Conservation (phyloP, 2,888 invertebrate species). For the Nephrotoma guestfalica region DNA sequence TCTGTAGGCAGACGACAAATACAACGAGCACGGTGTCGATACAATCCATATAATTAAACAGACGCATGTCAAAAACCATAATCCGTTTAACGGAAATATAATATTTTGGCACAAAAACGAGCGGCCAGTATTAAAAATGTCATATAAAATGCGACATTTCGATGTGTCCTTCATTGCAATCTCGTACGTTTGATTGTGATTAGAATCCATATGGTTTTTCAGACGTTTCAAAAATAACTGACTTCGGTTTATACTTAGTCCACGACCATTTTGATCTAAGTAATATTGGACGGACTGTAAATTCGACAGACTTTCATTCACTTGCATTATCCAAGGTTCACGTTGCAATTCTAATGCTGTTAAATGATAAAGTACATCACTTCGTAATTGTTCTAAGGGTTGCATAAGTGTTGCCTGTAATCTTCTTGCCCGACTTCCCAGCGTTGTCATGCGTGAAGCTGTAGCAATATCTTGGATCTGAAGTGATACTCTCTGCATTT, state of each 20-base stretch:
- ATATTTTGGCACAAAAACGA: slow-evolving; percentile 31
- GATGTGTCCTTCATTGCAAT: slow-evolving; percentile 50
- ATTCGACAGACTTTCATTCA: slow-evolving; percentile 56
- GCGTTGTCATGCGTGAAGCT: slow-evolving; percentile 55
- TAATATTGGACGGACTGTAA: slow-evolving; percentile 64
- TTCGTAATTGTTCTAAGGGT: slow-evolving; percentile 51
- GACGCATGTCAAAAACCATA: slow-evolving; percentile 51
- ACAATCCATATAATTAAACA: slow-evolving; percentile 42
- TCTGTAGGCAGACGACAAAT: slow-evolving; percentile 32
- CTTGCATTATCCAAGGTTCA: slow-evolving; percentile 52
- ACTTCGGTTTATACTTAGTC: slow-evolving; percentile 52
- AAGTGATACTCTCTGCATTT: slow-evolving; percentile 32
- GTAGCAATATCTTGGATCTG: slow-evolving; percentile 51
- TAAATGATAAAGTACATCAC: slow-evolving; percentile 58
- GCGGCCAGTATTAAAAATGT: slow-evolving; percentile 50
- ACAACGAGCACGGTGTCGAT: slow-evolving; percentile 46
- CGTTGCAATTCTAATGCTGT: slow-evolving; percentile 60
- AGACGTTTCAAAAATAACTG: slow-evolving; percentile 31
- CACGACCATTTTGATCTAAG: slow-evolving; percentile 54
- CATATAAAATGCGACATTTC: slow-evolving; percentile 56
- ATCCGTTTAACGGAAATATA: slow-evolving; percentile 39
- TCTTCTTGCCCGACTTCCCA: slow-evolving; percentile 48
- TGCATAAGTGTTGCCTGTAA: slow-evolving; percentile 48
- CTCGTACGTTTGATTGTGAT: slow-evolving; percentile 47
- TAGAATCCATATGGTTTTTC: slow-evolving; percentile 49